Evolutionary conservation across 2,888 invertebrate genomes (phyloP).

Genomic region (Julus scanicus): DNA sequence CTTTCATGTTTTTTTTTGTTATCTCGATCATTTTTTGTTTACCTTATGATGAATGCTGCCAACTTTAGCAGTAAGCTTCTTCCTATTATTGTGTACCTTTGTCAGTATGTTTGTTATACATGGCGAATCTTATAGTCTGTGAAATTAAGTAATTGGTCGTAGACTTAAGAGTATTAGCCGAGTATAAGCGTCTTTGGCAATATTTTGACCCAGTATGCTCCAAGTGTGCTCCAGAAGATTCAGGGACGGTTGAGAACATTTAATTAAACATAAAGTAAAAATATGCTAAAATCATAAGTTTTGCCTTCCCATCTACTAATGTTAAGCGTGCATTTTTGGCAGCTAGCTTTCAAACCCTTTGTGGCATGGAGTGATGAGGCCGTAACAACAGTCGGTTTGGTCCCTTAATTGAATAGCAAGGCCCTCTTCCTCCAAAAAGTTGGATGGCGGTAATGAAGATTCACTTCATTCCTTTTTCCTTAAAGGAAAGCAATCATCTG

Average conservation of each 20-base stretch:
- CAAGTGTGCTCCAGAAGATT: no score
- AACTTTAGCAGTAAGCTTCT: neutral
- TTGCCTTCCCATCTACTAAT: no score
- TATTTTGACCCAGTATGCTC: neutral
- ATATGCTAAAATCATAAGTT: no score
- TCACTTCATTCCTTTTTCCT: conserved; percentile 22
- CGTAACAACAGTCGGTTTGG: neutral
- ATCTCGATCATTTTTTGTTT: neutral
- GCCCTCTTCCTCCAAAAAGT: neutral
- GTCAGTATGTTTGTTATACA: neutral
- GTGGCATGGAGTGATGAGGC: neutral
- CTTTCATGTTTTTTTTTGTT: neutral
- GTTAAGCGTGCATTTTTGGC: neutral
- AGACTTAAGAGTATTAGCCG: neutral
- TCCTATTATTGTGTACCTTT: neutral
- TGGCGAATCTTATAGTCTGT: neutral
- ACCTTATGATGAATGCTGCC: neutral
- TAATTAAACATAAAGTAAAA: no score
- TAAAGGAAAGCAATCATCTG: conserved; percentile 51
- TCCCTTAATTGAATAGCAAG: conserved; percentile 17
- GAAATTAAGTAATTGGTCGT: neutral
- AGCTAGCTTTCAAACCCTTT: neutral
- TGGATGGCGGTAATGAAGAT: conserved; percentile 17
- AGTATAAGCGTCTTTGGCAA: neutral
- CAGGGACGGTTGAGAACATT: no score